Percentiles rank a stretch among this genome's conserved stretches.
Evolutionary conservation across 2,113 vertebrate genomes (phyloP).

Genomic region (Erythrocercus mccallii): DNA sequence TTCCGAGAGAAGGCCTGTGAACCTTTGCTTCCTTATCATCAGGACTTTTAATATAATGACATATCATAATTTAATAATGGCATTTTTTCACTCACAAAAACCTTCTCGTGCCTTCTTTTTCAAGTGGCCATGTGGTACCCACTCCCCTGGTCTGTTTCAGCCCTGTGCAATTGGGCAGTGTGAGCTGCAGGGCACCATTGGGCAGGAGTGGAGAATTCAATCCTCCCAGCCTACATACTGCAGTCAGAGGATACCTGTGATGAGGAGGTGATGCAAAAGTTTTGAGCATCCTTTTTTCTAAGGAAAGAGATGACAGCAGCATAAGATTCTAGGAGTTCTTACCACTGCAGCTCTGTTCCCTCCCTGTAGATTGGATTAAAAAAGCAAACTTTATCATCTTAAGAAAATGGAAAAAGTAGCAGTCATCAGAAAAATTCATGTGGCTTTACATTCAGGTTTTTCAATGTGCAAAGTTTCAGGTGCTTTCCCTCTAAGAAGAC

Average conservation of each 20-base stretch:
- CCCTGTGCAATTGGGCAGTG: rapidly evolving
- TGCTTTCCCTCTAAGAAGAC: not conserved
- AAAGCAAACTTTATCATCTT: not conserved
- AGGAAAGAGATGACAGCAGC: not conserved
- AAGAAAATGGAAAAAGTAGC: not conserved
- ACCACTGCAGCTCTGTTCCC: not conserved
- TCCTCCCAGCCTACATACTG: not conserved
- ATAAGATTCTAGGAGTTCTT: not conserved
- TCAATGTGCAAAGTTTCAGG: not conserved
- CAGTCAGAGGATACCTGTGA: not conserved
- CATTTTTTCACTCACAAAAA: not conserved
- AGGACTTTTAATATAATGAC: not conserved
- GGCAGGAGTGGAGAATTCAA: not conserved
- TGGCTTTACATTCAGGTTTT: not conserved
- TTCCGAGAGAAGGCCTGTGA: not conserved
- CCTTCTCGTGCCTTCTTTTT: not conserved
- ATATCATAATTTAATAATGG: not conserved
- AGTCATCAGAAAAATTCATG: not conserved
- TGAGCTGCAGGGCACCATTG: not conserved
- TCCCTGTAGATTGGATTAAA: not conserved
- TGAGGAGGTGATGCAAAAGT: not conserved
- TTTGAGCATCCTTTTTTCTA: not conserved
- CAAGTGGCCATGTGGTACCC: not conserved
- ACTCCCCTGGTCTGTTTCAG: not conserved
- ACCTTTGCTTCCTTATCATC: not conserved